A percentile compares a stretch with the other conserved stretches of the same genome.
Evolutionary conservation across 2,888 invertebrate genomes (phyloP).

Genomic region (Epsilonema sp.): DNA sequence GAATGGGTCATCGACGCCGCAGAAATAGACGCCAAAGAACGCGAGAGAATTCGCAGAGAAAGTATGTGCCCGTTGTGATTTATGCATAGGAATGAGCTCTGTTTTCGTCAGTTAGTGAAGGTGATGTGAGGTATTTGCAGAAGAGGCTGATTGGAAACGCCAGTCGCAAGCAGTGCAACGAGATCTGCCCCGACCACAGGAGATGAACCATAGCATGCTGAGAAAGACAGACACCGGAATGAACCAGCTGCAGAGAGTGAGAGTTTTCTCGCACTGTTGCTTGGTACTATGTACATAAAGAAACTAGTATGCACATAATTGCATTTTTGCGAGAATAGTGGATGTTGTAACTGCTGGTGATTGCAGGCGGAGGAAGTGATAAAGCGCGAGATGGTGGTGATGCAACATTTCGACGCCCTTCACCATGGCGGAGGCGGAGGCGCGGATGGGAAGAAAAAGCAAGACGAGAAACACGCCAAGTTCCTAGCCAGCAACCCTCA

Average conservation of each 20-base stretch:
- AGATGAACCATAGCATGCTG: slow-evolving; percentile 61
- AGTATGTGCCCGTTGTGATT: background rate
- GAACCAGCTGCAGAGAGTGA: slow-evolving; percentile 57
- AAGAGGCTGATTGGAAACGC: slow-evolving; percentile 46
- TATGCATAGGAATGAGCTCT: background rate
- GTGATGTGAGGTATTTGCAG: slow-evolving; percentile 27
- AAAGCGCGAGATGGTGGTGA: slow-evolving; percentile 83
- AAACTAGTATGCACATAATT: background rate
- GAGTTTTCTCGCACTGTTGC: background rate
- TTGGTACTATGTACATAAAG: no score
- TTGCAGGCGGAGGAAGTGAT: slow-evolving; percentile 71
- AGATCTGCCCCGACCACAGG: slow-evolving; percentile 57
- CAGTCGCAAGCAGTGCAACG: slow-evolving; percentile 71
- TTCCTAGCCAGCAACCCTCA: slow-evolving; percentile 73
- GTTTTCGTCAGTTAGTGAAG: background rate
- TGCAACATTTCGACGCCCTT: slow-evolving; percentile 72
- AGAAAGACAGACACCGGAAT: slow-evolving; percentile 55
- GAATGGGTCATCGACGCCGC: slow-evolving; percentile 25
- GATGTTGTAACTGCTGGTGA: background rate
- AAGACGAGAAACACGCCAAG: slow-evolving; percentile 53
- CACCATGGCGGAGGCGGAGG: no score
- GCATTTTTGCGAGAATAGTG: no score
- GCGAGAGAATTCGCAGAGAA: slow-evolving; percentile 38
- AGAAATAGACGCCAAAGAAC: slow-evolving; percentile 15
- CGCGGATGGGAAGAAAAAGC: no score